Evolutionary conservation across 2,797 vertebrate species (phyloP), one percentile per base, ranked within the genome.

Genomic region (Siniperca obscura): DNA sequence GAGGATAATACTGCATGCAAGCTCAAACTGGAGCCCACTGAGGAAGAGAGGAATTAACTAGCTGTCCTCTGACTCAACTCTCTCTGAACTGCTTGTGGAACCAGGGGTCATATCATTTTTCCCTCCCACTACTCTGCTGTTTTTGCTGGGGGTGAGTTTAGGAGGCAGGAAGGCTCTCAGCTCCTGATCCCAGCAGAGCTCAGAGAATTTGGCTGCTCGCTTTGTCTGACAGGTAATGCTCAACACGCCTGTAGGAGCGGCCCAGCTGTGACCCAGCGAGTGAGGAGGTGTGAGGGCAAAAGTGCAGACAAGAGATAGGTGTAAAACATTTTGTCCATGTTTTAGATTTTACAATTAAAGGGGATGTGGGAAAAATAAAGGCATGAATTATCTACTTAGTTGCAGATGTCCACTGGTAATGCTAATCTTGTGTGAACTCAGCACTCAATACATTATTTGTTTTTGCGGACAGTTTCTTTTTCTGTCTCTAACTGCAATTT

Each of bases 21-120:
- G 80, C 79, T 89, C 86, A 82, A 78, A 59, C 78, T 73, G 52
- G 68, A 85, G 84, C 65, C 86, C 83, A 27, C 86, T 80, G 69
- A 90, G 90, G 86, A 86, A 81, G 83, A 81, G 60, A 70, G 72
- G 78, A 83, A 75, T 91, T 86, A 86, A 77, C 79, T 78, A 60
- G 70, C 80, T 53, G 86, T 81, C 86, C 84, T 84, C 87, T 90
- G 82, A 85, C 83, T 94, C 87, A 93, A 94, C 93, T 93, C 91
- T 91, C 56, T 1, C 71, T 93, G 92, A 95, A 90, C 91, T 52
- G 84, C 85, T 53, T 14, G 38, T 89, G 83, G 90, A 91, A 88
- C 72, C 86, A 89, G 86, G 74, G 94, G 93, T 92, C 91, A 78
- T 90, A 90, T 90, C 69, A 85, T 80, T 81, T 84, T 57, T 34